Evolutionary conservation across 2,113 vertebrate genomes (phyloP), one percentile per base, ranked within the genome.

Genomic region (Porphyrio hochstetteri): DNA sequence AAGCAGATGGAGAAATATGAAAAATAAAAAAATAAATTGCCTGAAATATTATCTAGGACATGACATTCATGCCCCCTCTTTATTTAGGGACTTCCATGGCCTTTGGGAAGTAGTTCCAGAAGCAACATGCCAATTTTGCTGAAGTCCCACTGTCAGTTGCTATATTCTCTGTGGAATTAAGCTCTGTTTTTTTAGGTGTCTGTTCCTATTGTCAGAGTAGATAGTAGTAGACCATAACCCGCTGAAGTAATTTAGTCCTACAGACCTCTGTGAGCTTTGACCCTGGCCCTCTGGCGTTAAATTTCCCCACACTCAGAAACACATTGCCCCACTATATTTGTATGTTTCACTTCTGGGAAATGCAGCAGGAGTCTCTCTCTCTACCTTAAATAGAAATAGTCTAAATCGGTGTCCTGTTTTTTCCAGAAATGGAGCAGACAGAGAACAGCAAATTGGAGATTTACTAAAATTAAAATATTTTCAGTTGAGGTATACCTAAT

Each of bases 261-360:
- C 28, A 86, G 76, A 93, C 64, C 75, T 92, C 38, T 92, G 52
- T 92, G 83, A 91, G 69, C 86, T 93, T 91, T 96, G 93, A 86
- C 94, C 92, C 60, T 40, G 27, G 72, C 88, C 81, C 81, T 96
- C 77, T 75, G 57, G 72, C 14, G 0, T 86, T 89, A 4, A 33
- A 46, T 89, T 92, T 92, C 72, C 81, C 27, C 69, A 59, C 14
- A 38, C 25, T 92, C 19, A 70, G 52, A 93, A 80, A 52, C 61
- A 25, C 14, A 1, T 90, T 95, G 33, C 52, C 16, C 94, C 31
- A 28, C 85, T 92, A 1, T 95, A 81, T 88, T 89, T 93, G 53
- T 85, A 9, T 68, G 55, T 42, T 83, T 86, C 72, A 14, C 85
- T 95, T 82, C 85, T 93, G 92, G 82, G 92, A 94, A 95, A 93